Conservation (phyloP, 2,113 vertebrate genomes). For the Cinclus cinclus region DNA sequence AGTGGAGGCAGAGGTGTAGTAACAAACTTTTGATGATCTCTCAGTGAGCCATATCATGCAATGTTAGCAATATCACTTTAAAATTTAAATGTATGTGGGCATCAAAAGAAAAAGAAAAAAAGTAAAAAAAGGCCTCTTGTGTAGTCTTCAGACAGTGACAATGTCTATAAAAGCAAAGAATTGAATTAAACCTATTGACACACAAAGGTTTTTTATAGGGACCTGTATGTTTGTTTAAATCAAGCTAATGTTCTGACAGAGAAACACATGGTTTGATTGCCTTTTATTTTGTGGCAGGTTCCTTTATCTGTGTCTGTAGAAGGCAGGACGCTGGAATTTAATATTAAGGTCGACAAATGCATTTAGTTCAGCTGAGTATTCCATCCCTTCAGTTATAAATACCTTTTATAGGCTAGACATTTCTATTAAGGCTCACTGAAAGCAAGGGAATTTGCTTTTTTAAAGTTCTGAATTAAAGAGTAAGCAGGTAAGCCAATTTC, state of each 20-base stretch:
- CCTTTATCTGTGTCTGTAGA: neutral
- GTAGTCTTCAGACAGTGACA: neutral
- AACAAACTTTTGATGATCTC: neutral
- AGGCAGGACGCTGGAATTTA: neutral
- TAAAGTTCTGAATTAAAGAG: constrained; percentile 37
- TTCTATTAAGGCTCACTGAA: neutral
- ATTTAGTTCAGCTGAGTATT: constrained; percentile 51
- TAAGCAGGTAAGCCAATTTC: neutral
- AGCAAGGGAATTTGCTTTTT: neutral
- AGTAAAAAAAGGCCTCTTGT: neutral
- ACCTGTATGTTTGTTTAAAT: neutral
- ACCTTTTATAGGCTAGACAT: neutral
- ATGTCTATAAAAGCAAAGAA: neutral
- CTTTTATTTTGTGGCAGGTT: neutral
- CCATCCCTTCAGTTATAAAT: neutral
- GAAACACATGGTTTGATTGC: neutral
- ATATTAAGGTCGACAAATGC: constrained; percentile 48
- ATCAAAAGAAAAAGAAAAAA: neutral
- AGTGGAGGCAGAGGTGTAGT: neutral
- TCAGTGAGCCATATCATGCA: neutral
- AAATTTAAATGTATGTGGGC: neutral
- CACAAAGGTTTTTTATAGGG: neutral
- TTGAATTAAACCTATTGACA: neutral
- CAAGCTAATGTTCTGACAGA: constrained; percentile 8
- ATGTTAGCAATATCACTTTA: neutral